These are phyloP conservation scores for Monochamus alternatus DNA, from an alignment of 2,888 invertebrate species.

Conservation along the genomic window DNA sequence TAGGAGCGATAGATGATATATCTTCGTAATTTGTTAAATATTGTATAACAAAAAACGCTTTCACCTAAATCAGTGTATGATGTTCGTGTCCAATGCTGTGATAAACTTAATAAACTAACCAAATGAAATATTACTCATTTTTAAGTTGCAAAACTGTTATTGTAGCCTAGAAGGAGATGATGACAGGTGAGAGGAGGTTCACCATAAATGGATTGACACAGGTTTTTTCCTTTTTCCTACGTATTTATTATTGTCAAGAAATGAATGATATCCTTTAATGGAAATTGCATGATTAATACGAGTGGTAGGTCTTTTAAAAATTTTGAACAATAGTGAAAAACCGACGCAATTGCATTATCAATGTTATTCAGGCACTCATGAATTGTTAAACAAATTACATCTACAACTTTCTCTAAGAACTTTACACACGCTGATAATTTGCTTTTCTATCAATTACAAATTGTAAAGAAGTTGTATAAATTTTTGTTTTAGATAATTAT, in stretches of 20 bases:
- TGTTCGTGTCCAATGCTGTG: constrained; percentile 1
- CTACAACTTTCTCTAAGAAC: no score
- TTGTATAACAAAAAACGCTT: neutral
- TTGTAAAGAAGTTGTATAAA: no score
- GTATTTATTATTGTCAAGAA: neutral
- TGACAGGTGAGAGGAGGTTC: constrained; percentile 9
- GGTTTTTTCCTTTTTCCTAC: neutral
- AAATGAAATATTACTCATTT: constrained; percentile 2
- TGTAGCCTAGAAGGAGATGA: neutral
- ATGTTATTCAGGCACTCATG: no score
- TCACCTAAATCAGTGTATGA: constrained; percentile 9
- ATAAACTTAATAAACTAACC: constrained; percentile 9
- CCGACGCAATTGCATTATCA: no score
- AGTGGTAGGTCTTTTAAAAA: no score
- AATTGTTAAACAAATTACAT: no score
- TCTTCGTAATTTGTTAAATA: constrained; percentile 4
- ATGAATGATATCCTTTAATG: no score
- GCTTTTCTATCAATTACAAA: no score
- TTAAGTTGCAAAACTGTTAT: constrained; percentile 9
- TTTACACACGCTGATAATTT: no score
- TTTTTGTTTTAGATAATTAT: no score
- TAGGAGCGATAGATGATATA: neutral
- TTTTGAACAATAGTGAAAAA: no score
- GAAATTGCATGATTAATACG: no score
- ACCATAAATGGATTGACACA: constrained; percentile 5